phyloP scores from a whole-genome alignment of 1,140 invertebrate genomes.

The Macrobrachium rosenbergii region DNA sequence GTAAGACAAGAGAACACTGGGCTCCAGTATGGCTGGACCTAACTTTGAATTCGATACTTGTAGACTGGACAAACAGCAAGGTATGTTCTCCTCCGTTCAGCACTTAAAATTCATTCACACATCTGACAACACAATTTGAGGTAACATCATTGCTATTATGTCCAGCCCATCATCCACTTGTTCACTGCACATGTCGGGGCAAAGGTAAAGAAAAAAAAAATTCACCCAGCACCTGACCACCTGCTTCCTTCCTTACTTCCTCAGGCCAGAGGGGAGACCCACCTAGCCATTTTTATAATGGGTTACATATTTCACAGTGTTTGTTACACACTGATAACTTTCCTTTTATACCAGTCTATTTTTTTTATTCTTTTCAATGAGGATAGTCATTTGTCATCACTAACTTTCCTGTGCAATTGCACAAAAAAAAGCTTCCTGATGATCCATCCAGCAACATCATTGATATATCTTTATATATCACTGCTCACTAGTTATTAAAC shows the following conservation, averaged over 20 bases:
- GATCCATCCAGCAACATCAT: slow-evolving; percentile 30
- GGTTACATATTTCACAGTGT: slow-evolving; percentile 42
- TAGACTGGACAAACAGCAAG: slow-evolving; percentile 62
- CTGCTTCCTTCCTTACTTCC: slow-evolving; percentile 3
- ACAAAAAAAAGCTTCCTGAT: slow-evolving; percentile 57
- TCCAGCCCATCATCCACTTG: slow-evolving; percentile 57
- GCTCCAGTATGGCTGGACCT: slow-evolving; percentile 54
- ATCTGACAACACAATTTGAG: slow-evolving; percentile 31
- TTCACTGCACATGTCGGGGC: slow-evolving; percentile 53
- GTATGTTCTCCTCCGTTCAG: slow-evolving; percentile 41
- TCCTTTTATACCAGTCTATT: slow-evolving; percentile 32
- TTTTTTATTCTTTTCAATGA: slow-evolving; percentile 37
- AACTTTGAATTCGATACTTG: slow-evolving; percentile 33
- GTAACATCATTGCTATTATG: slow-evolving; percentile 55
- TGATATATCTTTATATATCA: slow-evolving; percentile 28
- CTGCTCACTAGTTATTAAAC: slow-evolving; percentile 44
- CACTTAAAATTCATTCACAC: slow-evolving; percentile 48
- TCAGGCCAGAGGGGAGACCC: too few species aligned
- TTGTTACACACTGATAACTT: slow-evolving; percentile 56
- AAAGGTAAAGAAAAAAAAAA: not conserved
- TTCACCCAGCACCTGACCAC: slow-evolving; percentile 14
- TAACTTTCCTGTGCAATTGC: slow-evolving; percentile 40
- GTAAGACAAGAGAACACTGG: slow-evolving; percentile 54
- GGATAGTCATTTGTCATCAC: slow-evolving; percentile 45
- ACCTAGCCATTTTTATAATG: too few species aligned